Evolutionary conservation across 37 sponge, comb jelly and placozoan genomes (phyloP).

Genomic region (Theonella swinhoei): DNA sequence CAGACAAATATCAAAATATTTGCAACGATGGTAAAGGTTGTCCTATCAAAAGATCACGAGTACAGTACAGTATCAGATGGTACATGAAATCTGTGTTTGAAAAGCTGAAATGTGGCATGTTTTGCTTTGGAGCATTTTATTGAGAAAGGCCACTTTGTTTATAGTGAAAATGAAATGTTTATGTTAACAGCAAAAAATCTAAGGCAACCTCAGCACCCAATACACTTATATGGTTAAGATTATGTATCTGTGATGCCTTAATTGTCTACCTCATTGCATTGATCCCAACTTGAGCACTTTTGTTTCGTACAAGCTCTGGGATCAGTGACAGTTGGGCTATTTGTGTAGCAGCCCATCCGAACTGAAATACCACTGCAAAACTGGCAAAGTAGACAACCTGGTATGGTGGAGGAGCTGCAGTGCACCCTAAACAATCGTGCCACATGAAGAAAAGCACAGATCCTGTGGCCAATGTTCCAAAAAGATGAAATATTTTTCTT

Average conservation of each 20-base stretch:
- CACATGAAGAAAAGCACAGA: constrained; percentile 80
- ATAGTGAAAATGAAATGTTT: too few relatives aligned
- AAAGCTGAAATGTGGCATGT: too few relatives aligned
- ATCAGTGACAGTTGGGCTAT: constrained; percentile 90
- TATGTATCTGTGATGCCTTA: background rate
- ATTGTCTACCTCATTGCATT: constrained; percentile 79
- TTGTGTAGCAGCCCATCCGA: constrained; percentile 94
- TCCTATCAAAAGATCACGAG: too few relatives aligned
- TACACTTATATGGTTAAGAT: too few relatives aligned
- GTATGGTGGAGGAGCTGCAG: constrained; percentile 18
- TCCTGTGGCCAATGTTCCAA: constrained; percentile 71
- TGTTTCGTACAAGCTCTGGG: constrained; percentile 77
- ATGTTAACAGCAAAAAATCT: background rate
- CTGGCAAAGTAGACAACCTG: constrained; percentile 68
- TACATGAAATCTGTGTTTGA: too few relatives aligned
- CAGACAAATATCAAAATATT: constrained; percentile 58
- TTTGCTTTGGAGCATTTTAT: too few relatives aligned
- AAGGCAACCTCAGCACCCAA: background rate
- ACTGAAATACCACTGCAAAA: constrained; percentile 89
- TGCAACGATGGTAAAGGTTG: constrained; percentile 65
- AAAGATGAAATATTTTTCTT: constrained; percentile 85
- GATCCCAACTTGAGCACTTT: constrained; percentile 72
- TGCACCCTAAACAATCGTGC: constrained; percentile 82
- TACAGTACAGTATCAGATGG: too few relatives aligned
- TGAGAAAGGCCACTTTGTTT: too few relatives aligned